Conservation (phyloP, 2,797 vertebrate genomes). For the Galago senegalensis region DNA sequence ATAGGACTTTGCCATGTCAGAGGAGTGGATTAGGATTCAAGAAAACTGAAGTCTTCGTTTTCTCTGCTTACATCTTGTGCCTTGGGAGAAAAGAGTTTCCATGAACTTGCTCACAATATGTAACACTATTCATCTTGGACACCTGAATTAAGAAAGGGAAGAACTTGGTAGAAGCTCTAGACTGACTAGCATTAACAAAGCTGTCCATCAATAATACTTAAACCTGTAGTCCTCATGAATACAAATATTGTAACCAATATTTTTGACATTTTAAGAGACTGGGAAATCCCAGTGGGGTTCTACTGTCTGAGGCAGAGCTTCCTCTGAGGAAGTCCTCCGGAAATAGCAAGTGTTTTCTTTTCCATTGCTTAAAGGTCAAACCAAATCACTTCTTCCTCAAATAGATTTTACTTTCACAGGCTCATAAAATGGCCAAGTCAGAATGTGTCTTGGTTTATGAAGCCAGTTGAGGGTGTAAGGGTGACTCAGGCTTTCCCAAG, state of each 20-base stretch:
- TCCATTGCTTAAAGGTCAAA: conserved; percentile 75
- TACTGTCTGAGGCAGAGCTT: conserved; percentile 48
- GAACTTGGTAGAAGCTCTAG: not conserved
- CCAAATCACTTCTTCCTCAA: conserved; percentile 77
- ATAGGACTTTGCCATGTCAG: not conserved
- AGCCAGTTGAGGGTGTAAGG: conserved; percentile 82
- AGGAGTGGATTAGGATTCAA: not conserved
- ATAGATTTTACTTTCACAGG: conserved; percentile 79
- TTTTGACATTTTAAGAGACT: conserved; percentile 66
- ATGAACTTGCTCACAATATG: not conserved
- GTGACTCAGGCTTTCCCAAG: conserved; percentile 87
- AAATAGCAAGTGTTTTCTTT: conserved; percentile 69
- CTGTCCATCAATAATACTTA: not conserved
- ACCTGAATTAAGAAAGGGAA: conserved; percentile 46
- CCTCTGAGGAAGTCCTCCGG: conserved; percentile 64
- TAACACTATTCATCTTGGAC: not conserved
- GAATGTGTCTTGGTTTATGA: conserved; percentile 79
- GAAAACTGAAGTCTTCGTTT: conserved; percentile 51
- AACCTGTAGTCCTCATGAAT: conserved; percentile 37
- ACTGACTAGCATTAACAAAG: not conserved
- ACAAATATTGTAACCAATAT: not conserved
- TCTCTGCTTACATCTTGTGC: conserved; percentile 2
- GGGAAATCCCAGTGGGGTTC: conserved; percentile 40
- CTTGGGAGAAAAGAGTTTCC: conserved; percentile 27
- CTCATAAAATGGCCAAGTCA: conserved; percentile 85